Conservation (phyloP, 2,113 vertebrate genomes). For the Symphodus melops region DNA sequence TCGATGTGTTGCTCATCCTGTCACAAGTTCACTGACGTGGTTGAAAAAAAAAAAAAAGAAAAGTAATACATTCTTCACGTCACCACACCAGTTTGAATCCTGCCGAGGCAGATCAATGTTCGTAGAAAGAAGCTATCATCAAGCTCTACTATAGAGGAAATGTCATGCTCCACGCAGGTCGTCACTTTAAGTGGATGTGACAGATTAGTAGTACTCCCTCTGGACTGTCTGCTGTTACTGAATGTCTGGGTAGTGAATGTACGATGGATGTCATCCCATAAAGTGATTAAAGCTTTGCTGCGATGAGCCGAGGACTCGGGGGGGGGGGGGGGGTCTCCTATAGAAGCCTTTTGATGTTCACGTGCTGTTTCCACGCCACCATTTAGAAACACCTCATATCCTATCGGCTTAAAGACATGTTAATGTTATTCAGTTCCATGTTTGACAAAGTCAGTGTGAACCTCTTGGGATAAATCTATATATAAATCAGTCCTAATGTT, state of each 20-base stretch:
- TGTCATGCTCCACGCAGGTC: background rate
- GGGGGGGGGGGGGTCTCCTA: slow-evolving; percentile 38
- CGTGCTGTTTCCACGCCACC: slow-evolving; percentile 33
- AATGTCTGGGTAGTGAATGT: slow-evolving; percentile 34
- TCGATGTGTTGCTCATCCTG: no score
- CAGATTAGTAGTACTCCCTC: slow-evolving; percentile 21
- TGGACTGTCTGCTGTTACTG: slow-evolving; percentile 2
- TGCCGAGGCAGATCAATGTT: slow-evolving; percentile 1
- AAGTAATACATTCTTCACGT: background rate
- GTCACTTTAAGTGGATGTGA: slow-evolving; percentile 31
- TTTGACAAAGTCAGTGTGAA: slow-evolving; percentile 44
- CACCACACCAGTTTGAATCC: slow-evolving; percentile 4
- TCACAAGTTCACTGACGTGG: no score
- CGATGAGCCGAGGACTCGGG: slow-evolving; percentile 40
- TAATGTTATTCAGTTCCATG: slow-evolving; percentile 53
- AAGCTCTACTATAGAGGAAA: background rate
- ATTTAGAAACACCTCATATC: slow-evolving; percentile 48
- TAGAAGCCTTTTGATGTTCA: slow-evolving; percentile 63
- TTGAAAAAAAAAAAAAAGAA: no score
- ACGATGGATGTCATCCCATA: slow-evolving; percentile 34
- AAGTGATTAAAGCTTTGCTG: slow-evolving; percentile 44
- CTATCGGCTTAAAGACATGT: slow-evolving; percentile 48
- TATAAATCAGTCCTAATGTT: background rate
- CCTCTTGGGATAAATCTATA: slow-evolving; percentile 22
- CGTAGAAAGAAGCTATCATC: background rate